Evolutionary conservation across 1,140 invertebrate genomes (phyloP).

Genomic region (Drosophila azteca): DNA sequence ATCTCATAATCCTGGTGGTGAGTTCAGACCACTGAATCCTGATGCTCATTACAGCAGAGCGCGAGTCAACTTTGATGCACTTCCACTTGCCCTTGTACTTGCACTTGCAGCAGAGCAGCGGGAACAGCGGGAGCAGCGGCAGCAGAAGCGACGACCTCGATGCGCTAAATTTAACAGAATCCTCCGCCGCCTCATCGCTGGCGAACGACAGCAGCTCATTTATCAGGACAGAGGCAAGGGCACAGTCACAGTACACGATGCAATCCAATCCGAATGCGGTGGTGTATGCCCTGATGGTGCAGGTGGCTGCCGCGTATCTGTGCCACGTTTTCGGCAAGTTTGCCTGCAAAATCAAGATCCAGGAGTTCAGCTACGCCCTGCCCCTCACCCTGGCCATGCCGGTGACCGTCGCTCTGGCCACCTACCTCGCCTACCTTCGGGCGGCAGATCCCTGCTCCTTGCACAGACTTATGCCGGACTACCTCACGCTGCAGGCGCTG

Average conservation of each 20-base stretch:
- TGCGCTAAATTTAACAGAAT: slow-evolving; percentile 31
- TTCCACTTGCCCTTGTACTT: not conserved
- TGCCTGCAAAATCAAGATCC: slow-evolving; percentile 93
- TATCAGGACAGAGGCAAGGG: slow-evolving; percentile 24
- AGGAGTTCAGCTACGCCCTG: slow-evolving; percentile 91
- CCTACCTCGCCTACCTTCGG: slow-evolving; percentile 86
- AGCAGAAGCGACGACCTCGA: slow-evolving; percentile 19
- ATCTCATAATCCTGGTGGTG: slow-evolving; percentile 86
- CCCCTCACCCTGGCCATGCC: slow-evolving; percentile 90
- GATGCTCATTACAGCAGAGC: slow-evolving; percentile 1
- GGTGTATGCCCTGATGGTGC: slow-evolving; percentile 86
- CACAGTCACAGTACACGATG: slow-evolving; percentile 36
- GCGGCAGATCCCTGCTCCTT: slow-evolving; percentile 87
- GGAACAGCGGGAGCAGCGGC: slow-evolving; percentile 20
- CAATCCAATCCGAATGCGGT: slow-evolving; percentile 81
- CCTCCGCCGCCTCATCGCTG: slow-evolving; percentile 6
- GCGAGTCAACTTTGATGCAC: not conserved
- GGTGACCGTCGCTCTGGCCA: slow-evolving; percentile 87
- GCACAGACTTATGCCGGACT: slow-evolving; percentile 86
- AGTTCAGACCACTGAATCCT: slow-evolving; percentile 29
- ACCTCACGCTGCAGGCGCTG: slow-evolving; percentile 86
- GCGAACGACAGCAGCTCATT: slow-evolving; percentile 35
- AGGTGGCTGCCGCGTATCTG: slow-evolving; percentile 87
- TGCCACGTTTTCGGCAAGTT: slow-evolving; percentile 91
- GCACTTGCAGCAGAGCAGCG: slow-evolving; percentile 36